Evolutionary conservation across 2,888 invertebrate species (phyloP).

Genomic region (Physocephala rufipes): DNA sequence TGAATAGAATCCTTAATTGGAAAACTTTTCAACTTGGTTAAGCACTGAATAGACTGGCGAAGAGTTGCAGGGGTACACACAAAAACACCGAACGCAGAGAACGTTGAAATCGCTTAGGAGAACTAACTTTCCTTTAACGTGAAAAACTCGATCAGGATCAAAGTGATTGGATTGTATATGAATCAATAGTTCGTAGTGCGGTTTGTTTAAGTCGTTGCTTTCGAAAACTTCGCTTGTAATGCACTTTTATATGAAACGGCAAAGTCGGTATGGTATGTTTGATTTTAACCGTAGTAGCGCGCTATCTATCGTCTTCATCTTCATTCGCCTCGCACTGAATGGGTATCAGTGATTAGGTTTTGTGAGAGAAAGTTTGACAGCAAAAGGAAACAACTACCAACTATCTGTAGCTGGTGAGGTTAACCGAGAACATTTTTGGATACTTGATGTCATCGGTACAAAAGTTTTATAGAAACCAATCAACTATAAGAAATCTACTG

Average conservation of each 20-base stretch:
- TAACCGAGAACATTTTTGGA: slow-evolving; percentile 47
- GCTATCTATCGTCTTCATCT: slow-evolving; percentile 37
- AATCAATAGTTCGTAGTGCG: too few relatives aligned
- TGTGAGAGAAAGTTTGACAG: not conserved
- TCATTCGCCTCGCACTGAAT: slow-evolving; percentile 25
- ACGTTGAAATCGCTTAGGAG: not conserved
- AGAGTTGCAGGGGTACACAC: not conserved
- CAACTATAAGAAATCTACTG: too few relatives aligned
- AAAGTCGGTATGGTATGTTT: not conserved
- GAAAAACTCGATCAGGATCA: too few relatives aligned
- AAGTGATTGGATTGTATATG: too few relatives aligned
- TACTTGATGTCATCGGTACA: slow-evolving; percentile 45
- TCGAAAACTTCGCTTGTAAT: too few relatives aligned
- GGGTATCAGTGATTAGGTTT: slow-evolving; percentile 11
- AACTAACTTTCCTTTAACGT: too few relatives aligned
- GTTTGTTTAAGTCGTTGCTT: too few relatives aligned
- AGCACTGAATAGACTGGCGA: slow-evolving; percentile 8
- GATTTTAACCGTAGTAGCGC: too few relatives aligned
- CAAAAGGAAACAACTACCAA: slow-evolving; percentile 43
- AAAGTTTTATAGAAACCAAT: too few relatives aligned
- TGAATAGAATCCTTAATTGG: slow-evolving; percentile 48
- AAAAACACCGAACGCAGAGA: not conserved
- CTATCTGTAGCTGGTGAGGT: slow-evolving; percentile 49
- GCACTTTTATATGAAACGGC: not conserved
- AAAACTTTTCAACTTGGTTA: slow-evolving; percentile 44